Evolutionary conservation across 2,113 vertebrate genomes (phyloP), one percentile per base, ranked within the genome.

Genomic region (Typhlomys cinereus): DNA sequence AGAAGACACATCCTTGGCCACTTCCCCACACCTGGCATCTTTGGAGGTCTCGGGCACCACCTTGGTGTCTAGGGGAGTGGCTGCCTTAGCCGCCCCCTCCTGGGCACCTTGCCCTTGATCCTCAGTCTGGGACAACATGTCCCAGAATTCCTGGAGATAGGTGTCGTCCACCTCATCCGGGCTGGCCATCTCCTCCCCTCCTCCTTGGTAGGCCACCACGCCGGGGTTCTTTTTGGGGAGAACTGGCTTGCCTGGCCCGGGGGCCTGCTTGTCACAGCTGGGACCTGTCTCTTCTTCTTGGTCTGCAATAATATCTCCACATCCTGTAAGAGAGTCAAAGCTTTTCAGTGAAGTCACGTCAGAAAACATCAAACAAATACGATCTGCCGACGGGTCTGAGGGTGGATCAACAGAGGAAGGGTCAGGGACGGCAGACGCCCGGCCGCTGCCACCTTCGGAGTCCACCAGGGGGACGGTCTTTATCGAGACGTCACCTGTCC

Each of bases 291-390:
- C 99, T 57, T 99, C 99, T 61, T 99, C 99, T 5, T 97, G 98
- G 96, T 99, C 99, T 50, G 99, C 99, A 96, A 99, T 99, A 98
- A 99, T 99, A 98, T 99, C 99, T 94, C 99, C 99, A 64, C 99
- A 99, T 97, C 99, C 99, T 79, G 99, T 99, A 97, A 99, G 98
- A 96, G 99, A 99, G 98, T 99, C 99, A 97, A 99, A 99, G 98
- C 99, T 99, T 98, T 99, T 99, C 95, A 99, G 98, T 95, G 99
- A 99, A 95, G 99, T 99, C 98, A 99, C 99, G 96, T 99, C 99
- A 97, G 99, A 99, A 97, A 99, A 98, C 98, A 99, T 97, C 95
- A 98, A 98, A 98, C 99, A 99, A 97, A 99, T 98, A 98, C 97
- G 96, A 66, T 97, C 96, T 1, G 96, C 94, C 92, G 95, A 86